Evolutionary conservation across 2,888 invertebrate species (phyloP).

Genomic region (Tromatobia lineatoria): DNA sequence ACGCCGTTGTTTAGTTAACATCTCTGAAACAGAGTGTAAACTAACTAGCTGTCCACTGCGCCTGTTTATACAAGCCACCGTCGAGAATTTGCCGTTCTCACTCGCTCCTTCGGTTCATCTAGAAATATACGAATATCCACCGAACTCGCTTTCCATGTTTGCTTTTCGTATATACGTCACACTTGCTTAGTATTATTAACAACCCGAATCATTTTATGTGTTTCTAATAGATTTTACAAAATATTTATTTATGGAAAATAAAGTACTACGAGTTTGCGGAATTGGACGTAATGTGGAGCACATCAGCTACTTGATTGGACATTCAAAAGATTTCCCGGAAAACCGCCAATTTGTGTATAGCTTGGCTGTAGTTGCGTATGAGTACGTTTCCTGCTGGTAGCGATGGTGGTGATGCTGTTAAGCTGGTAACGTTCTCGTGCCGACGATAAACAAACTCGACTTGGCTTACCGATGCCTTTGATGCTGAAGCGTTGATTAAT

Average conservation of each 20-base stretch:
- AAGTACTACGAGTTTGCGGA: background rate
- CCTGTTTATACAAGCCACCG: slow-evolving; percentile 80
- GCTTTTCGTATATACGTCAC: slow-evolving; percentile 15
- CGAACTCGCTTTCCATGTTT: background rate
- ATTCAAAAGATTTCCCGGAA: slow-evolving; percentile 40
- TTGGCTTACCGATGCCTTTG: slow-evolving; percentile 80
- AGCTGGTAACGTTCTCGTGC: slow-evolving; percentile 61
- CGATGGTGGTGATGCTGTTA: slow-evolving; percentile 24
- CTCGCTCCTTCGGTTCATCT: slow-evolving; percentile 13
- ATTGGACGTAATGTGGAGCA: slow-evolving; percentile 22
- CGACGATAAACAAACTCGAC: slow-evolving; percentile 82
- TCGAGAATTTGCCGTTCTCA: slow-evolving; percentile 67
- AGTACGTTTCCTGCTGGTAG: slow-evolving; percentile 27
- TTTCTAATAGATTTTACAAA: background rate
- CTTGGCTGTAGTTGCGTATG: slow-evolving; percentile 5
- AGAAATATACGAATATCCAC: slow-evolving; percentile 39
- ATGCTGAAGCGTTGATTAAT: slow-evolving; percentile 84
- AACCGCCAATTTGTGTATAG: slow-evolving; percentile 30
- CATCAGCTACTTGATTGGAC: slow-evolving; percentile 23
- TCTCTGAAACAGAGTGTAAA: slow-evolving; percentile 83
- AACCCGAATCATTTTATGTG: background rate
- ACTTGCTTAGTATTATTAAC: slow-evolving; percentile 10
- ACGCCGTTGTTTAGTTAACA: slow-evolving; percentile 82
- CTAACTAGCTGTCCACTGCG: slow-evolving; percentile 81
- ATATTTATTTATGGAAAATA: slow-evolving; percentile 8